Evolutionary conservation across 2,113 vertebrate genomes (phyloP).

Genomic region (Melanocharis versteri): DNA sequence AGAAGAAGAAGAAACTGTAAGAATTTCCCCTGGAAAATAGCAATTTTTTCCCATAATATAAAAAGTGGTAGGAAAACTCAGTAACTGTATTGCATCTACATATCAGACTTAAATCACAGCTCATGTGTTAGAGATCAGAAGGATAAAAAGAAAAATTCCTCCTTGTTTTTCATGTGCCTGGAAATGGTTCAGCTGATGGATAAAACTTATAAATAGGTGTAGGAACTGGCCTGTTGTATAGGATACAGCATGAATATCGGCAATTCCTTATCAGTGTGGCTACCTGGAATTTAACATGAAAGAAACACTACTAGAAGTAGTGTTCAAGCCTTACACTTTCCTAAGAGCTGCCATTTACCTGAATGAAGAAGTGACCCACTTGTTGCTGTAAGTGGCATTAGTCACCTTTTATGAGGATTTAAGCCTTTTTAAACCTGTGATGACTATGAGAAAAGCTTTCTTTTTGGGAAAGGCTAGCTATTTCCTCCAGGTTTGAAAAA

Average conservation of each 20-base stretch:
- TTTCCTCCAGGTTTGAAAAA: not conserved
- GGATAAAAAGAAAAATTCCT: not conserved
- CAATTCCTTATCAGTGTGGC: not conserved
- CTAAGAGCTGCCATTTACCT: not conserved
- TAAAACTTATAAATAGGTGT: not conserved
- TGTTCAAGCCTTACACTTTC: not conserved
- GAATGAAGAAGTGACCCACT: not conserved
- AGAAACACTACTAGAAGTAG: not conserved
- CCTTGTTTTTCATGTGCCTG: not conserved
- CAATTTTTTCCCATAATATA: not conserved
- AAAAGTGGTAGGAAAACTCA: not conserved
- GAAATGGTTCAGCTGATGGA: not conserved
- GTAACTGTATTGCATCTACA: not conserved
- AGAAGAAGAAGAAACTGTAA: not conserved
- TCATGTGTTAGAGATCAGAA: not conserved
- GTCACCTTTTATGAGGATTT: not conserved
- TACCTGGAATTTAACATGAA: not conserved
- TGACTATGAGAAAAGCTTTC: not conserved
- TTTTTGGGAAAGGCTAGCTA: not conserved
- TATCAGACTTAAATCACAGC: not conserved
- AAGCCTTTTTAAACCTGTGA: not conserved
- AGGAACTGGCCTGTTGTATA: not conserved
- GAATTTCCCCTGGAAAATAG: not conserved
- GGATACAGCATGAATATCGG: not conserved
- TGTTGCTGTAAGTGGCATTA: not conserved